Evolutionary conservation across 2,797 vertebrate species (phyloP), one percentile per base, ranked within the genome.

Genomic region (Ctenochaetus hawaiiensis): DNA sequence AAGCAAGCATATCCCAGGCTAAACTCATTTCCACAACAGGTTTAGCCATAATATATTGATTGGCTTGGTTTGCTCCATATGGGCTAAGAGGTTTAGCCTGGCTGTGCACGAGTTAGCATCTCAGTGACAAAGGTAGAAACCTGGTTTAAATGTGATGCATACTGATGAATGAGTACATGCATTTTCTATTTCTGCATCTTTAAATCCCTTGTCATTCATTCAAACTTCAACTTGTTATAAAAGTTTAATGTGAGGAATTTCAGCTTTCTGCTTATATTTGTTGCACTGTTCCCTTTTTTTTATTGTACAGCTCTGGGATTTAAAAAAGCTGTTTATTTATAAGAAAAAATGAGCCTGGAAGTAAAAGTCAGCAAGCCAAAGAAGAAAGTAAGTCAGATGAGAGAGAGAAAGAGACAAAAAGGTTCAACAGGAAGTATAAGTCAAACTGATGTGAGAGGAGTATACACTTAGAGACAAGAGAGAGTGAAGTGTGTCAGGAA

Each of bases 11-110:
- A 23, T 82, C 14, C 71, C 39, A 44, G 5, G 20, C 51, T 80
- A 67, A 84, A 69, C 76, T 60, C 23, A 67, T 81, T 72, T 66
- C 5, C 11, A 2, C 47, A 34, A 48, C 0, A 76, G 73, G 73
- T 83, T 83, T 75, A 77, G 75, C 49, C 23, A 81, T 43, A 66
- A 68, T 77, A 63, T 62, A n/a, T 49, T 80, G 61, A 84, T 70
- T 84, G 61, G 70, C 72, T 81, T 78, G 48, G 37, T 23, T 58
- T 51, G 30, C 43, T 22, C 62, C 41, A 59, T 68, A 69, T 81
- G 44, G 67, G 30, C 22, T 48, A 12, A 41, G 63, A 60, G 44
- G n/a, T 68, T 77, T 68, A 77, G 26, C 59, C 26, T 41, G 51
- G 4, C 67, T 68, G 6, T 48, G 14, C 9, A 43, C 49, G 13